Conservation (phyloP, 2,113 vertebrate species). For the Orientallactaga bullata region DNA sequence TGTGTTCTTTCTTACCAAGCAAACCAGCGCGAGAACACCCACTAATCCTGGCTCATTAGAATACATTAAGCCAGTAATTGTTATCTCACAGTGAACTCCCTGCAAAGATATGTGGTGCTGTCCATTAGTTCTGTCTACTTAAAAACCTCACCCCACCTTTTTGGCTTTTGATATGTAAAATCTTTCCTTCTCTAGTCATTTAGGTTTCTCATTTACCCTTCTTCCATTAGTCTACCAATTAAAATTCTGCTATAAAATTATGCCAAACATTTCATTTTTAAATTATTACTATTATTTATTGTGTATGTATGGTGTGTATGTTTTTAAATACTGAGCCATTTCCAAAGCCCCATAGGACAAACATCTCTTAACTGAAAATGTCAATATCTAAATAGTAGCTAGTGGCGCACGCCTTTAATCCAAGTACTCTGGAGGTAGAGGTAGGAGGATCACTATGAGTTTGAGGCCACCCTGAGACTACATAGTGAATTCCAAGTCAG, state of each 20-base stretch:
- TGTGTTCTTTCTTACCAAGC: neutral
- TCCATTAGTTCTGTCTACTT: neutral
- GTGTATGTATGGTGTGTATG: too few relatives aligned
- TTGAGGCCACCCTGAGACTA: too few relatives aligned
- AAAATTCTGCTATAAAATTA: neutral
- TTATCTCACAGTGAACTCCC: neutral
- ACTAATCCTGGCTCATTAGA: neutral
- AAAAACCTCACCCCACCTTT: neutral
- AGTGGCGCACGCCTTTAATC: too few relatives aligned
- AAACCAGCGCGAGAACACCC: neutral
- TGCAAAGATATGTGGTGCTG: neutral
- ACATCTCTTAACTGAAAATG: neutral
- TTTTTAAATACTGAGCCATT: too few relatives aligned
- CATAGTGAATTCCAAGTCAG: too few relatives aligned
- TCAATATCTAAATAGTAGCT: neutral
- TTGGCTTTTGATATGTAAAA: neutral
- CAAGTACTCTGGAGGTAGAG: too few relatives aligned
- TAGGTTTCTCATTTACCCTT: neutral
- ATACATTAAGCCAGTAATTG: neutral
- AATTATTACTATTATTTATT: too few relatives aligned
- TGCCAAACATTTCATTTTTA: neutral
- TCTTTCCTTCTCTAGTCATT: neutral
- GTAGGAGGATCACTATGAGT: too few relatives aligned
- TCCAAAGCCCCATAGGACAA: neutral
- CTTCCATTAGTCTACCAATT: neutral